A percentile compares a stretch with the other conserved stretches of the same genome.
Conservation (phyloP, 2,113 vertebrate species). For the Campylomormyrus numenius region DNA sequence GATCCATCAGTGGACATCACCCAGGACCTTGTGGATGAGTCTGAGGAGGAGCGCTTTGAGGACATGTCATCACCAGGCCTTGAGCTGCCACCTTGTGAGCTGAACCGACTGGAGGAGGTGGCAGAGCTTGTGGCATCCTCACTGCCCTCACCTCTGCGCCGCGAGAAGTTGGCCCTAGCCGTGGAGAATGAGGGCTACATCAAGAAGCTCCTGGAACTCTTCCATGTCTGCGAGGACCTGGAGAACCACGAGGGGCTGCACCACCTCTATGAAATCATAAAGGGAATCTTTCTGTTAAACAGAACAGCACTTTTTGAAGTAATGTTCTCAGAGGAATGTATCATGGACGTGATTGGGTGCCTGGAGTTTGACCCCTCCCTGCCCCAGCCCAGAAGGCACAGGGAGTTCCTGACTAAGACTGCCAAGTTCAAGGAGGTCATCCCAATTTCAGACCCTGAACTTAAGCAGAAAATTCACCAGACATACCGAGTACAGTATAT, state of each 20-base stretch:
- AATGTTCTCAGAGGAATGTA: constrained; percentile 99
- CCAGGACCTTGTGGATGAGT: constrained; percentile 96
- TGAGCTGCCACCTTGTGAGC: constrained; percentile 89
- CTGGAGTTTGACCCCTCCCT: constrained; percentile 95
- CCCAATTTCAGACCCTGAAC: constrained; percentile 95
- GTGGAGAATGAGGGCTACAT: constrained; percentile 98
- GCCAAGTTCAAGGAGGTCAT: constrained; percentile 99
- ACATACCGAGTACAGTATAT: constrained; percentile 98
- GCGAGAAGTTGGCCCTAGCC: constrained; percentile 92
- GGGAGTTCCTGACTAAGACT: constrained; percentile 96
- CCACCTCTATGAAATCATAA: constrained; percentile 97
- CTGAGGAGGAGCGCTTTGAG: constrained; percentile 95
- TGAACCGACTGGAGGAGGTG: constrained; percentile 88
- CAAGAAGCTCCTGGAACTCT: constrained; percentile 96
- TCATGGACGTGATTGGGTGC: constrained; percentile 99
- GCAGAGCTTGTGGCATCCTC: constrained; percentile 94
- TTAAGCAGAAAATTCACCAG: constrained; percentile 99
- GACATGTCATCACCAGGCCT: constrained; percentile 98
- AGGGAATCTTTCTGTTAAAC: constrained; percentile 98
- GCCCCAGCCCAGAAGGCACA: constrained; percentile 87
- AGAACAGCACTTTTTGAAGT: constrained; percentile 99
- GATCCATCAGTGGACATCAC: constrained; percentile 98
- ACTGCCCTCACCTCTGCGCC: constrained; percentile 87
- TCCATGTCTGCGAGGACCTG: constrained; percentile 94
- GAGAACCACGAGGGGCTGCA: constrained; percentile 96